Conservation (phyloP, 2,113 vertebrate genomes). For the Nestor notabilis region DNA sequence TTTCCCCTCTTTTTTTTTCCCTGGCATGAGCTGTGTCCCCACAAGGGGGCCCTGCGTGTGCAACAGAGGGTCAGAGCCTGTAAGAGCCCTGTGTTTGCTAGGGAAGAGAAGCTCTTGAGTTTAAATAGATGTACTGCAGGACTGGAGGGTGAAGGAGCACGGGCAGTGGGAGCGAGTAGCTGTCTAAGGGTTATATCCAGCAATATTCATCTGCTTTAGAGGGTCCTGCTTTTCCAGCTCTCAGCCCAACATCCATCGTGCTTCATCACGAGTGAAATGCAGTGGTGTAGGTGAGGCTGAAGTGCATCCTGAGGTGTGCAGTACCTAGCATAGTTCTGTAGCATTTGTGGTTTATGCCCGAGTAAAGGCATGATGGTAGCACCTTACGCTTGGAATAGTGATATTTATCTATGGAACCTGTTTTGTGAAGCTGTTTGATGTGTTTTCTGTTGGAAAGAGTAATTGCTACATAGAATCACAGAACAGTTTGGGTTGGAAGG, state of each 20-base stretch:
- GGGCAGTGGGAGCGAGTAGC: not conserved
- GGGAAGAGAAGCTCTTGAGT: not conserved
- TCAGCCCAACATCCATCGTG: not conserved
- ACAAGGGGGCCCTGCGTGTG: slow-evolving; percentile 11
- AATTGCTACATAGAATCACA: not conserved
- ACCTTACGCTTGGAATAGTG: not conserved
- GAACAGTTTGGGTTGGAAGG: not conserved
- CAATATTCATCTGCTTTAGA: not conserved
- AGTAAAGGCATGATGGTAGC: not conserved
- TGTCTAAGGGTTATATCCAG: not conserved
- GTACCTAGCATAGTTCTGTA: not conserved
- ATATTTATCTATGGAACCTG: not conserved
- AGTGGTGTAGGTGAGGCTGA: not conserved
- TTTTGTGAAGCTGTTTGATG: not conserved
- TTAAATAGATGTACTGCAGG: not conserved
- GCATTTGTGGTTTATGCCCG: rapidly evolving
- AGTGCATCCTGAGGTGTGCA: not conserved
- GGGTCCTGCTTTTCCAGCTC: not conserved
- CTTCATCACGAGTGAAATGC: rapidly evolving
- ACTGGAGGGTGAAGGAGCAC: not conserved
- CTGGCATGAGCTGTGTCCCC: slow-evolving; percentile 8
- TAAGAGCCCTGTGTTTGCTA: not conserved
- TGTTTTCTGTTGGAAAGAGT: not conserved
- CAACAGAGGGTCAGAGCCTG: not conserved
- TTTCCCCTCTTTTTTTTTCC: not conserved